A percentile compares a stretch with the other conserved stretches of the same genome.
Evolutionary conservation across 2,113 vertebrate species (phyloP).

Genomic region (Eulemur macaco): DNA sequence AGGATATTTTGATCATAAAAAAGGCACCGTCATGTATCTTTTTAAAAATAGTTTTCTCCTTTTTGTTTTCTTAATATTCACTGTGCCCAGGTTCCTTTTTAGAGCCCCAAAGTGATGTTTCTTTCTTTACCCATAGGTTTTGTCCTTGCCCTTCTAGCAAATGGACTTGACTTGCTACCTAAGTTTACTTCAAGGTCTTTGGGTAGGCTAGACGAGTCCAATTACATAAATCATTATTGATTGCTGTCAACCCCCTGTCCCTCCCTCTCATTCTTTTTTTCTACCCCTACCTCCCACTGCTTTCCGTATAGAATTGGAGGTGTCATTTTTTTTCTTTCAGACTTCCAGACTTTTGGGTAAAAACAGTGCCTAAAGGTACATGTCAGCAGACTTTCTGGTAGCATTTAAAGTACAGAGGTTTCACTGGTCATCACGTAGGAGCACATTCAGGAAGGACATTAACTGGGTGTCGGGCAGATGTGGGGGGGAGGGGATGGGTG

Average conservation of each 20-base stretch:
- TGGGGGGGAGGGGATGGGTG: no score
- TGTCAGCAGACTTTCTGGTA: background rate
- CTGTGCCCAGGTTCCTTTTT: background rate
- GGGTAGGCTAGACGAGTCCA: background rate
- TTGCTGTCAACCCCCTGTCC: background rate
- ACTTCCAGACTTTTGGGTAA: background rate
- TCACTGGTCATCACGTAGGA: no score
- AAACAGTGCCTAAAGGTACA: background rate
- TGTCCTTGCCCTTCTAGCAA: conserved; percentile 38
- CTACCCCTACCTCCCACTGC: background rate
- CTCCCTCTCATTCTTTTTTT: background rate
- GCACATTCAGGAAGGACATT: no score
- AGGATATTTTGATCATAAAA: conserved; percentile 38
- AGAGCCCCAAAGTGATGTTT: background rate
- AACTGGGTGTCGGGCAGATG: no score
- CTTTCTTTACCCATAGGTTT: conserved; percentile 26
- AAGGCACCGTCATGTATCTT: background rate
- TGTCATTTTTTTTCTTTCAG: conserved; percentile 20
- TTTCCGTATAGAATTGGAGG: background rate
- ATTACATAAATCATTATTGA: background rate
- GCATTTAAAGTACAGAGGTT: background rate
- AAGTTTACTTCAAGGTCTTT: conserved; percentile 10
- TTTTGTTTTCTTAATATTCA: conserved; percentile 29
- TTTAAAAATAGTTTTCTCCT: background rate
- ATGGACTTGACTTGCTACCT: background rate